A percentile compares a stretch with the other conserved stretches of the same genome.
Evolutionary conservation across 2,888 invertebrate genomes (phyloP).

Genomic region (Eupithecia inturbata): DNA sequence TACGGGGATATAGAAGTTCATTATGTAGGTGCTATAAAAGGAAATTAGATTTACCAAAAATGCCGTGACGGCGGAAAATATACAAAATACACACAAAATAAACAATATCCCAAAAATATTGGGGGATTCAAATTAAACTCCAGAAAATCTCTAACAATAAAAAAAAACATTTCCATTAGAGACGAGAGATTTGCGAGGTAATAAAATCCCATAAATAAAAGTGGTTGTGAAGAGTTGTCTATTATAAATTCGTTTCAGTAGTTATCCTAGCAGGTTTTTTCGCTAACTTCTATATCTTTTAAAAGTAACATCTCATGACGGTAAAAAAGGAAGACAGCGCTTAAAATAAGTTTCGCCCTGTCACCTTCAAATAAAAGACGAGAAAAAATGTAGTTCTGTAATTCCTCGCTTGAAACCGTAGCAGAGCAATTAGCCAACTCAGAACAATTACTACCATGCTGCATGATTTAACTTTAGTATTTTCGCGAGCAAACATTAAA

Average conservation of each 20-base stretch:
- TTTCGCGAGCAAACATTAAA: not conserved
- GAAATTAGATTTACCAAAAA: too few species aligned
- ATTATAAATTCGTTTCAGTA: not conserved
- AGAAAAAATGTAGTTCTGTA: slow-evolving; percentile 24
- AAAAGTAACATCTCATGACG: not conserved
- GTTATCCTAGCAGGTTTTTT: not conserved
- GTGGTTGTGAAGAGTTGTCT: not conserved
- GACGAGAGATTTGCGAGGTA: not conserved
- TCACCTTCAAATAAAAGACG: slow-evolving; percentile 28
- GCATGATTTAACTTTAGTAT: not conserved
- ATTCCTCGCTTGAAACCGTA: slow-evolving; percentile 24
- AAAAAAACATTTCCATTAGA: not conserved
- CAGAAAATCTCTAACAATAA: not conserved
- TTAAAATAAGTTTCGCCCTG: slow-evolving; percentile 11
- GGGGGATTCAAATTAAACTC: not conserved
- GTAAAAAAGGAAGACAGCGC: not conserved
- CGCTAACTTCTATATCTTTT: not conserved
- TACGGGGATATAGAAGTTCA: not conserved
- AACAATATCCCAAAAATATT: not conserved
- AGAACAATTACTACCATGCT: slow-evolving; percentile 17
- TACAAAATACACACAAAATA: not conserved
- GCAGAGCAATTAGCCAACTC: slow-evolving; percentile 31
- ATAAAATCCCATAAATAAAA: not conserved
- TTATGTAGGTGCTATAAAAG: not conserved
- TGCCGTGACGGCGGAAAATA: too few species aligned